Evolutionary conservation across 2,797 vertebrate species (phyloP), one percentile per base, ranked within the genome.

Genomic region (Hyperoplus immaculatus): DNA sequence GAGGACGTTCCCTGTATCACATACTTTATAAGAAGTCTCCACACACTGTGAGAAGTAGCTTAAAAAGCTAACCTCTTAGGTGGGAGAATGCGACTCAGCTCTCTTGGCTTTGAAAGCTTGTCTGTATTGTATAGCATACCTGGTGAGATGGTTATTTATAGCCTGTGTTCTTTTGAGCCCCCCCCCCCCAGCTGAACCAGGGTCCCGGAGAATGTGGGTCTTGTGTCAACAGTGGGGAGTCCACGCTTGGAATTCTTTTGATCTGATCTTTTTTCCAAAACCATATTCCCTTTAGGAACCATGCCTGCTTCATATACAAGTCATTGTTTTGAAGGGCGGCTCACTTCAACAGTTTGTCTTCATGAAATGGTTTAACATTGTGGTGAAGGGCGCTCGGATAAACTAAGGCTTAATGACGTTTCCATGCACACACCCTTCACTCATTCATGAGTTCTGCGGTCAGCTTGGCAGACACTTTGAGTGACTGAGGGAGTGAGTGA

Each of bases 241-340:
- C 90, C 68, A 55, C 66, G 69, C 73, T 80, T 90, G 89, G 90
- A 94, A 94, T 94, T 92, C 92, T 88, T 94, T 93, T 94, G 90
- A 93, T 89, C 86, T 51, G 14, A 77, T 69, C 29, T 72, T 77
- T 87, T 45, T 85, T 82, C 43, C 62, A 69, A 84, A 82, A 71
- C 64, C 65, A 53, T 75, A 80, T 82, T 88, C 69, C 64, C 64
- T 14, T 12, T 46, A 10, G 66, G 55, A 80, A 77, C 56, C 57
- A 72, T 54, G 42, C 15, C 0, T 2, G n/a, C 72, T 86, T 78
- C 43, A 60, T 70, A 60, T 70, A 54, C 62, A 56, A 62, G 66
- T 70, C 47, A 6, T 66, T 62, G 65, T 66, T 69, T 72, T 41
- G 49, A 16, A 56, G 70, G 42, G 66, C 29, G 38, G 43, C 60